Evolutionary conservation across 1,140 invertebrate genomes (phyloP), one percentile per base, ranked within the genome.

Genomic region (Formica exsecta): DNA sequence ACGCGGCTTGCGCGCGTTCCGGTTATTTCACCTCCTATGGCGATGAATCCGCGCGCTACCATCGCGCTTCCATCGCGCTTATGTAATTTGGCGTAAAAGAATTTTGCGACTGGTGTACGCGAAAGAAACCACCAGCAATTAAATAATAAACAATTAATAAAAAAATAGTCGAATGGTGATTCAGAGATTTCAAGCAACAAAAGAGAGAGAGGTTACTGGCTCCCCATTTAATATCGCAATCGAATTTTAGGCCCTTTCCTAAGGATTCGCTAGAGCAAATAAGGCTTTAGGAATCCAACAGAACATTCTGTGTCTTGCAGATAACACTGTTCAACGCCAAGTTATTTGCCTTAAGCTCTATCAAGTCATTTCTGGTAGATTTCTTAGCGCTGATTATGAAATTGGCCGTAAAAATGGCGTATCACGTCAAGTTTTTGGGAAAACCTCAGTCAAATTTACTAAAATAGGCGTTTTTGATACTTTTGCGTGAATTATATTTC

Each of bases 21-120:
- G 79, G 25, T 83, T 83, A 83, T 83, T 61, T 83, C 79, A 54
- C 57, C 25, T 48, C 54, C 48, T 44, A 36, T n/a, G 25, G 38
- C 68, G 66, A 51, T 32, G 66, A 81, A 70, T 80, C 32, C 44
- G 32, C 32, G 32, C 25, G 76, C n/a, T 66, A 70, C 22, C 65
- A 19, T n/a, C 22, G 32, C 25, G 25, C 25, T 13, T 80, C 22
- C 65, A 19, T n/a, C 22, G 32, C 25, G 25, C 0, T 13, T 7
- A 22, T 41, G 44, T 29, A 32, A 57, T 66, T 81, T 29, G 29
- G 5, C 54, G 48, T 36, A 66, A 29, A 48, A 29, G 77, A 80
- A 80, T 80, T 70, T 70, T 41, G 29, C 19, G 11, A 79, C 44
- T 51, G 54, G 76, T 22, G 13, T 29, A 54, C 44, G 44, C 19